A percentile compares a stretch with the other conserved stretches of the same genome.
phyloP scores from a whole-genome alignment of 1,140 invertebrate species.

The Polypedilum vanderplanki region DNA sequence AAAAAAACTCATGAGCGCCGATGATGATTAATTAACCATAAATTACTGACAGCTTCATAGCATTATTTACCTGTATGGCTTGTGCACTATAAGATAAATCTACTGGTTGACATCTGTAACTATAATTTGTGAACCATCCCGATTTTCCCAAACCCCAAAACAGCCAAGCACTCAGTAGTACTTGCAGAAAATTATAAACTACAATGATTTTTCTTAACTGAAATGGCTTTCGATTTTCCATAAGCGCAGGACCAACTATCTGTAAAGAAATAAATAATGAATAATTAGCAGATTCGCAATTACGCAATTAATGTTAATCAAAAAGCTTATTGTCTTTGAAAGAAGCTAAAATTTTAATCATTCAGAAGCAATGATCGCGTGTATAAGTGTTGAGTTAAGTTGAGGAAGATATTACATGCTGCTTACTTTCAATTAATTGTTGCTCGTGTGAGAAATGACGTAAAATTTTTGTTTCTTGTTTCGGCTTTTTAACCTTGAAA shows the following conservation, averaged over 20 bases:
- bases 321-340: neutral
- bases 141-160: constrained; percentile 57
- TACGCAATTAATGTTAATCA: neutral
- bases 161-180: constrained; percentile 74
- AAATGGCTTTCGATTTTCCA: constrained; percentile 85
- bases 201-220: constrained; percentile 71
- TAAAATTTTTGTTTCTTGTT: no score
- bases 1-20: neutral
- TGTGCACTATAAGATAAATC: neutral
- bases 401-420: no score
- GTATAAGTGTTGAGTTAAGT: no score
- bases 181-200: constrained; percentile 80
- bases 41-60: neutral
- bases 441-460: no score
- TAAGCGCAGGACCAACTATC: constrained; percentile 71
- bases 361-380: no score
- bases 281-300: constrained; percentile 28
- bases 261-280: constrained; percentile 42
- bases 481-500: no score
- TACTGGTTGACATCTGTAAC: neutral
- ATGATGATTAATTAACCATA: neutral
- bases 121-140: neutral
- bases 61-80: neutral
- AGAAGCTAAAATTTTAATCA: no score
- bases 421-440: no score